phyloP scores from a whole-genome alignment of 1,140 invertebrate species.

The Sinonovacula constricta region DNA sequence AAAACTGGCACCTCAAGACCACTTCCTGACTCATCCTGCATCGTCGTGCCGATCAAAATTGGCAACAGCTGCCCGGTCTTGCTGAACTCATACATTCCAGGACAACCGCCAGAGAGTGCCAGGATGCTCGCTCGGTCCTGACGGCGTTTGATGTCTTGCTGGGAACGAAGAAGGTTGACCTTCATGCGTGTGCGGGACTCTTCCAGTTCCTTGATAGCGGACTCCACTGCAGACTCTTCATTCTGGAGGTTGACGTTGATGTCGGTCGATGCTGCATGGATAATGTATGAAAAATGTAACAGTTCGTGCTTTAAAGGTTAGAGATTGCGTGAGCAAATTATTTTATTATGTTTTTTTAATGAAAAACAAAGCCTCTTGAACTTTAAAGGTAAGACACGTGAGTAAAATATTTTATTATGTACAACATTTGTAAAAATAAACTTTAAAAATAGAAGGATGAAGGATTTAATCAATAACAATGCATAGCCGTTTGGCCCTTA shows the following conservation, averaged over 20 bases:
- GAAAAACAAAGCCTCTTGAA: too few relatives aligned
- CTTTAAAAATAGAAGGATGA: too few relatives aligned
- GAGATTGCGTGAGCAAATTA: too few relatives aligned
- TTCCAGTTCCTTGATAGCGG: conserved; percentile 67
- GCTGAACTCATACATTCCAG: conserved; percentile 74
- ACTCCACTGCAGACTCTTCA: conserved; percentile 65
- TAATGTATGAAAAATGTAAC: too few relatives aligned
- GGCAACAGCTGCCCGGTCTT: conserved; percentile 74
- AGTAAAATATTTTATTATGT: too few relatives aligned
- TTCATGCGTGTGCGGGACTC: conserved; percentile 65
- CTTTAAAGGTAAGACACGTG: too few relatives aligned
- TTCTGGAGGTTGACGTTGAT: conserved; percentile 62
- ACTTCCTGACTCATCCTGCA: conserved; percentile 70
- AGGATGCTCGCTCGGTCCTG: conserved; percentile 67
- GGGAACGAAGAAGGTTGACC: conserved; percentile 59
- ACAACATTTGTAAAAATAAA: too few relatives aligned
- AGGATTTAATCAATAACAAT: too few relatives aligned
- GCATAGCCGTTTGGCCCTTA: too few relatives aligned
- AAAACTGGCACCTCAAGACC: conserved; percentile 72
- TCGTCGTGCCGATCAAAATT: conserved; percentile 73
- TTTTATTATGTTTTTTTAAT: too few relatives aligned
- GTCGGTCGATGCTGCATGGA: conserved; percentile 41
- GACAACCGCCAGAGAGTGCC: conserved; percentile 74
- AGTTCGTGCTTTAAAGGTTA: too few relatives aligned
- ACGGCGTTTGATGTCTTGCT: conserved; percentile 70